Evolutionary conservation across 2,797 vertebrate species (phyloP), one percentile per base, ranked within the genome.

Genomic region (Podarcis lilfordi): DNA sequence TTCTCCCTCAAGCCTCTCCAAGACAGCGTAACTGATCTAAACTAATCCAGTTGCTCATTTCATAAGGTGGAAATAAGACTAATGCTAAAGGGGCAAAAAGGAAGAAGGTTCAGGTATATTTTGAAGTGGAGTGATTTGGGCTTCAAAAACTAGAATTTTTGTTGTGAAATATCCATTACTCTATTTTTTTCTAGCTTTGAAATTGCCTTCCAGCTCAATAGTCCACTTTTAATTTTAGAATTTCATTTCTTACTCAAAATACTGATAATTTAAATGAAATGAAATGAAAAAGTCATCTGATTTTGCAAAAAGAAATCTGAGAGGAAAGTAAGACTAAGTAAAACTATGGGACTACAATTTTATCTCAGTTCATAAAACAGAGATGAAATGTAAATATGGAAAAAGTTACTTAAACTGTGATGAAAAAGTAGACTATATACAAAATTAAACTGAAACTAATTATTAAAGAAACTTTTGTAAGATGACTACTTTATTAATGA

Each of bases 11-110:
- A 86, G 89, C 85, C 89, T 93, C 83, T 87, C 15, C 68, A 88
- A 74, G 88, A 93, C 74, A 86, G 23, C 13, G 35, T 71, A 94
- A 93, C 85, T 35, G 88, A 92, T 89, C 85, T 83, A 80, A 93
- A 91, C 84, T 77, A 93, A 91, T 23, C 66, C 11, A 91, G 84
- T 43, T 37, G 13, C 86, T 91, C 64, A 86, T 80, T 92, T 88
- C 21, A 83, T 55, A 69, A 40, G 45, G 27, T 75, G 19, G 37
- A 69, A 59, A 21, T 21, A 87, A 1, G 9, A 8, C 15, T 29
- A 5, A n/a, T 43, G 5, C 0, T 85, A 79, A 80, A 85, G 50
- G 82, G 27, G 8, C 77, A 87, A 2, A 5, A 1, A 64, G 50
- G 50, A 55, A 40, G 25, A 61, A 93, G 40, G 59, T 37, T 50